phyloP scores from a whole-genome alignment of 2,888 invertebrate genomes.

The Chironomus riparius region DNA sequence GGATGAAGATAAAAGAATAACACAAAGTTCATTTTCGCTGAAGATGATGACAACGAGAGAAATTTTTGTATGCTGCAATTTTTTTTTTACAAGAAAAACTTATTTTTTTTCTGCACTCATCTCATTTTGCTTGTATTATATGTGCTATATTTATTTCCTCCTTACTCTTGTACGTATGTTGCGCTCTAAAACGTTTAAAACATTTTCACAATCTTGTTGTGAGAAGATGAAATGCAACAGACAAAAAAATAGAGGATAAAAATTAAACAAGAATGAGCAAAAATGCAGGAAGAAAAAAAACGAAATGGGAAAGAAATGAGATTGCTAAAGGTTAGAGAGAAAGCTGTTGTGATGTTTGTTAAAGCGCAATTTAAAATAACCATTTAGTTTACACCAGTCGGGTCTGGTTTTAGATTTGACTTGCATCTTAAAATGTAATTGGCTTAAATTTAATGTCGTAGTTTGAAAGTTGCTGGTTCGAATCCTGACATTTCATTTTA shows the following conservation, averaged over 20 bases:
- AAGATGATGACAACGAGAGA: background rate
- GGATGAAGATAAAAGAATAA: constrained; percentile 4
- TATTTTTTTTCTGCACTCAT: background rate
- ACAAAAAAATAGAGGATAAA: background rate
- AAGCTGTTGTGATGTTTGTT: no score
- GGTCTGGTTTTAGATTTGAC: no score
- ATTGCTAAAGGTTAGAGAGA: no score
- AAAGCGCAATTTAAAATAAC: no score
- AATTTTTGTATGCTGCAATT: background rate
- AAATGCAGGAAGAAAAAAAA: no score
- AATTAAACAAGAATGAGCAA: background rate
- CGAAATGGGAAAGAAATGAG: no score
- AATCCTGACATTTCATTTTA: no score
- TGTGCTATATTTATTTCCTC: background rate
- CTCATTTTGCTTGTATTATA: background rate
- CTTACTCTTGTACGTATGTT: background rate
- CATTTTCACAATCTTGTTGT: background rate
- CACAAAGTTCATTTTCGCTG: constrained; percentile 17
- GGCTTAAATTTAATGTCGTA: no score
- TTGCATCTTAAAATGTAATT: no score
- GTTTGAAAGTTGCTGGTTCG: no score
- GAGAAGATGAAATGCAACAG: background rate
- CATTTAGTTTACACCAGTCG: no score
- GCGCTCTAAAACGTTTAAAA: background rate
- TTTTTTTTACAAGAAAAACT: background rate